These are phyloP conservation scores for Nematopogon swammerdamellus DNA, from an alignment of 2,888 invertebrate genomes.

Conservation along the genomic window DNA sequence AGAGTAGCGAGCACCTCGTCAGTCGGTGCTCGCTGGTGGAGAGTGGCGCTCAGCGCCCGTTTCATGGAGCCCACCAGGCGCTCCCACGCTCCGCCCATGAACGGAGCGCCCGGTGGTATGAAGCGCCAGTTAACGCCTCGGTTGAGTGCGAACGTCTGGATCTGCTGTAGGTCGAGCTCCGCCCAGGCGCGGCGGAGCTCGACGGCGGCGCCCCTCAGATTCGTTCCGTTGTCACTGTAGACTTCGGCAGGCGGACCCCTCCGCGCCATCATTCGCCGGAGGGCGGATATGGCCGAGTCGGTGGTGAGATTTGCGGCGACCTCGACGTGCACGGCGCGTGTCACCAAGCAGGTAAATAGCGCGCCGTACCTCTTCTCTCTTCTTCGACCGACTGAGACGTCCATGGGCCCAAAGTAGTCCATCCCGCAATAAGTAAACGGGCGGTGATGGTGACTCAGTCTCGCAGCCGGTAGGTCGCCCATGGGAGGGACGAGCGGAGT, in stretches of 20 bases:
- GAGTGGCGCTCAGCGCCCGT: not conserved
- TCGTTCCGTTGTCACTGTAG: slow-evolving; percentile 11
- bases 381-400: slow-evolving; percentile 9
- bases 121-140: slow-evolving; percentile 2
- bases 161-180: not conserved
- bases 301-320: slow-evolving; percentile 5
- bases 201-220: slow-evolving; percentile 8
- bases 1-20: slow-evolving; percentile 1
- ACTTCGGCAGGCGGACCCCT: slow-evolving; percentile 7
- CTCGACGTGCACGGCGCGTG: slow-evolving; percentile 12
- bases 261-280: slow-evolving; percentile 9
- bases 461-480: slow-evolving; percentile 6
- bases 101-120: slow-evolving; percentile 2
- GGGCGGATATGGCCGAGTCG: slow-evolving; percentile 4
- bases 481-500: slow-evolving; percentile 7
- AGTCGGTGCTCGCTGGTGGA: not conserved
- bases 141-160: not conserved
- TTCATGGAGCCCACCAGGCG: slow-evolving; percentile 2
- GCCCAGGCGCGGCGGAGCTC: slow-evolving; percentile 6
- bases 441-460: slow-evolving; percentile 6
- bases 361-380: slow-evolving; percentile 14
- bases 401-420: slow-evolving; percentile 13
- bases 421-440: slow-evolving; percentile 10
- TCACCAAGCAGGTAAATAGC: slow-evolving; percentile 12
- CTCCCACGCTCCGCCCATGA: slow-evolving; percentile 4